Evolutionary conservation across 2,113 vertebrate species (phyloP).

Genomic region (Fregetta grallaria): DNA sequence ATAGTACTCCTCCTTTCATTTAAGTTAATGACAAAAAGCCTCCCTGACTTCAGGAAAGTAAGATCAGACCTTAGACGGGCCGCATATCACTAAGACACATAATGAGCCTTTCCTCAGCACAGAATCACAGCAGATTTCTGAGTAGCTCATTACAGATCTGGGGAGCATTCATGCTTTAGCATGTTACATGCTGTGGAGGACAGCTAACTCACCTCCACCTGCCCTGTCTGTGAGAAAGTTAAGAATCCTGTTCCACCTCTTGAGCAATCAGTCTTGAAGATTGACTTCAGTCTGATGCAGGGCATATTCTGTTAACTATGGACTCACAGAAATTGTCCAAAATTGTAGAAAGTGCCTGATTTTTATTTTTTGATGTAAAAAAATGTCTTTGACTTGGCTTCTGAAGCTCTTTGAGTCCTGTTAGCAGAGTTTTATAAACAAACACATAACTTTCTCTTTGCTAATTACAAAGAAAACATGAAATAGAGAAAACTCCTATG

Average conservation of each 20-base stretch:
- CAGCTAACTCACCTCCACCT: not conserved
- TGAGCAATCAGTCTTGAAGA: not conserved
- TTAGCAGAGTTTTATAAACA: not conserved
- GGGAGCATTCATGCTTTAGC: rapidly evolving
- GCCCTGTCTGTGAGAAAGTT: not conserved
- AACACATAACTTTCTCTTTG: not conserved
- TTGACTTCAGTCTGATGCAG: not conserved
- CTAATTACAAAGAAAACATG: not conserved
- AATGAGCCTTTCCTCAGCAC: not conserved
- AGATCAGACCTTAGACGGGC: not conserved
- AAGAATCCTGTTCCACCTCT: not conserved
- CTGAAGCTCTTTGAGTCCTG: not conserved
- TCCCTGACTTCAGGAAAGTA: not conserved
- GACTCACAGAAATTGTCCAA: not conserved
- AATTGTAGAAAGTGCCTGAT: not conserved
- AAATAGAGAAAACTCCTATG: not conserved
- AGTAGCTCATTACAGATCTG: not conserved
- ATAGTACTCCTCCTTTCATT: not conserved
- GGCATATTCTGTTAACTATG: not conserved
- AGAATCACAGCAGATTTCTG: not conserved
- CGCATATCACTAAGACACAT: not conserved
- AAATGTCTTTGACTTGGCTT: not conserved
- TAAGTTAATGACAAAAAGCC: not conserved
- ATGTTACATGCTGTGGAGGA: not conserved
- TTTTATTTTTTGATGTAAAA: not conserved